Evolutionary conservation across 2,113 vertebrate species (phyloP).

Genomic region (Coturnix japonica): DNA sequence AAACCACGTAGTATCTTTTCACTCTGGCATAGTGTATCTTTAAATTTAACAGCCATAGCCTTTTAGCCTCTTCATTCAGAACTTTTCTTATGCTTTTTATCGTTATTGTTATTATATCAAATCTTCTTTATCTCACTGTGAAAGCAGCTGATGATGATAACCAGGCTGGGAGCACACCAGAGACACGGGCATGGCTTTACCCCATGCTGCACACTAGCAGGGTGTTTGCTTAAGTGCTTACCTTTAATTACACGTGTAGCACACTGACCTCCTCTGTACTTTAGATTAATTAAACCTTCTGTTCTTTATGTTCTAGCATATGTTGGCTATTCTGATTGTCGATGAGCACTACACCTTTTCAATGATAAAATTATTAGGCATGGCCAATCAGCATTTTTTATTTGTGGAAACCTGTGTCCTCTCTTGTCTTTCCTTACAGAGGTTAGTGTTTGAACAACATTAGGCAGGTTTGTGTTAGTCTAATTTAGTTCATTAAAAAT

Average conservation of each 20-base stretch:
- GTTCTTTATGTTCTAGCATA: neutral
- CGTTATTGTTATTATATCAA: neutral
- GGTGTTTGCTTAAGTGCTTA: neutral
- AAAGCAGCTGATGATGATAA: neutral
- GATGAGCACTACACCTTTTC: neutral
- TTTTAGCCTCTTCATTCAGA: neutral
- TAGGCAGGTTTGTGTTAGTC: neutral
- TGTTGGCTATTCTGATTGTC: neutral
- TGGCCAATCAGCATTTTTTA: neutral
- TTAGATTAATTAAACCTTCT: neutral
- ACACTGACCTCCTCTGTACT: neutral
- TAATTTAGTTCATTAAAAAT: neutral
- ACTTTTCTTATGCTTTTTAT: neutral
- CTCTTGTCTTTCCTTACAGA: neutral
- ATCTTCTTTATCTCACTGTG: neutral
- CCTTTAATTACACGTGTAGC: neutral
- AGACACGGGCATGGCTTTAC: neutral
- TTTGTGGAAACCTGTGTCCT: neutral
- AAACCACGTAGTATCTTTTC: neutral
- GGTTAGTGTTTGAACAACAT: neutral
- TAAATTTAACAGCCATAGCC: neutral
- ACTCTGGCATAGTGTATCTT: neutral
- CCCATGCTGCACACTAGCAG: neutral
- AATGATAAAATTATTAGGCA: neutral
- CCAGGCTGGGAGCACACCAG: rapidly evolving